These are phyloP conservation scores for Glyphotaelius pellucidus DNA, from an alignment of 2,888 invertebrate genomes.

Conservation along the genomic window DNA sequence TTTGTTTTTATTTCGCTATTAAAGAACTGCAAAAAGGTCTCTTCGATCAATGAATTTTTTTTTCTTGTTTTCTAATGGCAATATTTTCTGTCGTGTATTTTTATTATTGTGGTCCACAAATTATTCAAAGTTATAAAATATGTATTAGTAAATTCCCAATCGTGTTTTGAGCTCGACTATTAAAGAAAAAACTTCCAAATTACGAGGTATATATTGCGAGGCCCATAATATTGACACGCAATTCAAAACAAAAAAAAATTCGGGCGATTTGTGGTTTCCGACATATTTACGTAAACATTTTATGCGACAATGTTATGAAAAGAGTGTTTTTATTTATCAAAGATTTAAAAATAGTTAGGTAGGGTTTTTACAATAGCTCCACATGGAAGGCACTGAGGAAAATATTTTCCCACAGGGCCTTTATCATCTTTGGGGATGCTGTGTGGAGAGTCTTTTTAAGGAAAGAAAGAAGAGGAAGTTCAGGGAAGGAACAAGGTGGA, in stretches of 20 bases:
- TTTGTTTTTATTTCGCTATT: not conserved
- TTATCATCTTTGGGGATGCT: no score
- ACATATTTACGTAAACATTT: not conserved
- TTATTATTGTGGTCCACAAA: not conserved
- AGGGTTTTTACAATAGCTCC: not conserved
- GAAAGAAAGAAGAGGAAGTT: no score
- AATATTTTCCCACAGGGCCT: no score
- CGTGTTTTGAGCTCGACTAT: not conserved
- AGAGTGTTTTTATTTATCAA: not conserved
- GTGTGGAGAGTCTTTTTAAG: no score
- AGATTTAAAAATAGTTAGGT: not conserved
- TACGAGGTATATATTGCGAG: not conserved
- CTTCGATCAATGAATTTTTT: not conserved
- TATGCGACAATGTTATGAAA: not conserved
- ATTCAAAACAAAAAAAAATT: not conserved
- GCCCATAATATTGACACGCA: conserved; percentile 32
- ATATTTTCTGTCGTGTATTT: not conserved
- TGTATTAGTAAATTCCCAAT: not conserved
- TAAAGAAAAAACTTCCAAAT: not conserved
- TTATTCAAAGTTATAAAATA: not conserved
- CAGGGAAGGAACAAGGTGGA: no score
- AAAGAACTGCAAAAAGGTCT: not conserved
- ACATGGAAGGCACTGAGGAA: no score
- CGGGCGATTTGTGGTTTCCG: not conserved
- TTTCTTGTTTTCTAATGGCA: not conserved